Percentiles rank a stretch among this genome's conserved stretches.
Evolutionary conservation across 2,888 invertebrate genomes (phyloP).

Genomic region (Noctua fimbriata): DNA sequence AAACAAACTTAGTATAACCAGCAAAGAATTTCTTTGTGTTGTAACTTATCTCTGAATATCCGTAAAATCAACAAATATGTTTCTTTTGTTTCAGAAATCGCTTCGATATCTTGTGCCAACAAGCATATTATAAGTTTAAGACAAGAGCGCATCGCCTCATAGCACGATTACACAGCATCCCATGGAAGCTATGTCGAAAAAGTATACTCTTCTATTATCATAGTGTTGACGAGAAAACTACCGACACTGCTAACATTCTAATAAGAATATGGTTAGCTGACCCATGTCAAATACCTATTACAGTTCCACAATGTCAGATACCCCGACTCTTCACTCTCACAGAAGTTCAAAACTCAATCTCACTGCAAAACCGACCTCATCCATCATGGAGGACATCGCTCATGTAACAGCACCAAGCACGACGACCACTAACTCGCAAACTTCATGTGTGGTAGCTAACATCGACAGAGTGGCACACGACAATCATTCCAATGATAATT

Average conservation of each 20-base stretch:
- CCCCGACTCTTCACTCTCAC: slow-evolving; percentile 43
- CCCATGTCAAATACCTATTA: slow-evolving; percentile 70
- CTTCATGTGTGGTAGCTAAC: slow-evolving; percentile 70
- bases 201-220: slow-evolving; percentile 68
- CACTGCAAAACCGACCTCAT: slow-evolving; percentile 30
- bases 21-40: slow-evolving; percentile 65
- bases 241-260: slow-evolving; percentile 65
- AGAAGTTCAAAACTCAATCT: slow-evolving; percentile 55
- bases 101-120: slow-evolving; percentile 86
- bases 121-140: slow-evolving; percentile 87
- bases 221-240: slow-evolving; percentile 70
- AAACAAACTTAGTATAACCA: slow-evolving; percentile 26
- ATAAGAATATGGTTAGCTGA: slow-evolving; percentile 83
- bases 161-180: slow-evolving; percentile 84
- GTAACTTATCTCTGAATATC: slow-evolving; percentile 71
- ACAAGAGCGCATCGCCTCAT: slow-evolving; percentile 85
- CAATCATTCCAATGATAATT: slow-evolving; percentile 85
- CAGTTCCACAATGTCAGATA: slow-evolving; percentile 65
- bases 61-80: slow-evolving; percentile 68
- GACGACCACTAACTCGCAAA: slow-evolving; percentile 61
- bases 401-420: slow-evolving; percentile 43
- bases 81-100: slow-evolving; percentile 88
- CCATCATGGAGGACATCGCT: slow-evolving; percentile 55
- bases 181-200: slow-evolving; percentile 86
- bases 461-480: slow-evolving; percentile 75